These are phyloP conservation scores for Thecocarcelia acutangulata DNA, from an alignment of 2,888 invertebrate species.

Conservation along the genomic window DNA sequence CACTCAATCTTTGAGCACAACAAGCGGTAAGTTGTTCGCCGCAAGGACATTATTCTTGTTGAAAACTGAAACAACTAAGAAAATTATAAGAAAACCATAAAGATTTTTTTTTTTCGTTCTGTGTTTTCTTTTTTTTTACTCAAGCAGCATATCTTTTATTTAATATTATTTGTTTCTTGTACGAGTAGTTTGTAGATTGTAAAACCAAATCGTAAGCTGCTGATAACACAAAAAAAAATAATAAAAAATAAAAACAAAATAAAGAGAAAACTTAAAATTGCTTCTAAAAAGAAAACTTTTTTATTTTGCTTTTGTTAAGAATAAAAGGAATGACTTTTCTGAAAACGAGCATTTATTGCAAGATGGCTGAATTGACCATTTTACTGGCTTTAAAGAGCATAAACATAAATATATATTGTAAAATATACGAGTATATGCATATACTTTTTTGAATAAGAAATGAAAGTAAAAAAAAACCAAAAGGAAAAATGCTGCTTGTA, in stretches of 20 bases:
- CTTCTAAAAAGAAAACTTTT: not conserved
- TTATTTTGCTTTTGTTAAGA: slow-evolving; percentile 8
- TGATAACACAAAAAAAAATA: no score
- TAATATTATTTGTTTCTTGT: slow-evolving; percentile 10
- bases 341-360: slow-evolving; percentile 18
- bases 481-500: no score
- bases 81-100: slow-evolving; percentile 13
- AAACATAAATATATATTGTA: not conserved
- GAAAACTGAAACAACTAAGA: slow-evolving; percentile 8
- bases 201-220: not conserved
- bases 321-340: not conserved
- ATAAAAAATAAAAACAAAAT: not conserved
- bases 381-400: not conserved
- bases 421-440: not conserved
- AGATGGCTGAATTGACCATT: slow-evolving; percentile 4
- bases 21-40: slow-evolving; percentile 18
- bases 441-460: no score
- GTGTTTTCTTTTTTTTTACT: not conserved
- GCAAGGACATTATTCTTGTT: not conserved
- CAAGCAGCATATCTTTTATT: not conserved
- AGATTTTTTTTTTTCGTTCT: not conserved
- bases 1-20: not conserved
- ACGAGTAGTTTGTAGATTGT: slow-evolving; percentile 20
- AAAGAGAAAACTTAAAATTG: not conserved
- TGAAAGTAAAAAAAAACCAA: no score